Conservation (phyloP, 2,113 vertebrate genomes). For the Dolichallabes microphthalmus region DNA sequence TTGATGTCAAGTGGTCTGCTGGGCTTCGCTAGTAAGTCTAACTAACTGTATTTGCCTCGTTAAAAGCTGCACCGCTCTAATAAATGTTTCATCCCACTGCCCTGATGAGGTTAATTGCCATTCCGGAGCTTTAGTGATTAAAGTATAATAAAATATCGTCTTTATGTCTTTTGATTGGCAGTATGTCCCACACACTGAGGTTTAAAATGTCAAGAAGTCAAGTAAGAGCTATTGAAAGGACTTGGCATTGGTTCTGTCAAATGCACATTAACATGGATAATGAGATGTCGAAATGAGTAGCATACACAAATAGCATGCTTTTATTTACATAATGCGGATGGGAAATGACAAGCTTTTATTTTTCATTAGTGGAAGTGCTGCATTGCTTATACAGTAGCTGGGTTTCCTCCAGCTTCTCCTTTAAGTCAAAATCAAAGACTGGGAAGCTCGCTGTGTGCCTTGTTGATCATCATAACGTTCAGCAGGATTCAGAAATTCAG, state of each 20-base stretch:
- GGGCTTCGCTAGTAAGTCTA: background rate
- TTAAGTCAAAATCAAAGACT: background rate
- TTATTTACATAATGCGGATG: background rate
- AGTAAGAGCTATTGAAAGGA: background rate
- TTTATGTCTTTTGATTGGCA: background rate
- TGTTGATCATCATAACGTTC: background rate
- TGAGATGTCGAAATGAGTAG: conserved; percentile 3
- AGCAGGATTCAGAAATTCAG: background rate
- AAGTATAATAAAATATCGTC: background rate
- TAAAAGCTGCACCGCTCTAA: background rate
- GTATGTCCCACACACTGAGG: background rate
- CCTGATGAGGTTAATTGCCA: background rate
- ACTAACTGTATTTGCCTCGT: background rate
- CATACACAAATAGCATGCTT: background rate
- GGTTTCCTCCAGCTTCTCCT: background rate
- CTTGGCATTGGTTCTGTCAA: background rate
- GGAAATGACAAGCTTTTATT: conserved; percentile 1
- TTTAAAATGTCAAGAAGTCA: conserved; percentile 17
- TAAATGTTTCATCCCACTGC: background rate
- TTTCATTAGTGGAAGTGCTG: conserved; percentile 16
- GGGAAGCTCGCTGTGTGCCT: background rate
- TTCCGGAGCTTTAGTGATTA: background rate
- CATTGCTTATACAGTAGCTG: background rate
- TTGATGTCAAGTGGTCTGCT: background rate
- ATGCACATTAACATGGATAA: conserved; percentile 13